A percentile compares a stretch with the other conserved stretches of the same genome.
Conservation (phyloP, 2,113 vertebrate species). For the Aspiorhynchus laticeps region DNA sequence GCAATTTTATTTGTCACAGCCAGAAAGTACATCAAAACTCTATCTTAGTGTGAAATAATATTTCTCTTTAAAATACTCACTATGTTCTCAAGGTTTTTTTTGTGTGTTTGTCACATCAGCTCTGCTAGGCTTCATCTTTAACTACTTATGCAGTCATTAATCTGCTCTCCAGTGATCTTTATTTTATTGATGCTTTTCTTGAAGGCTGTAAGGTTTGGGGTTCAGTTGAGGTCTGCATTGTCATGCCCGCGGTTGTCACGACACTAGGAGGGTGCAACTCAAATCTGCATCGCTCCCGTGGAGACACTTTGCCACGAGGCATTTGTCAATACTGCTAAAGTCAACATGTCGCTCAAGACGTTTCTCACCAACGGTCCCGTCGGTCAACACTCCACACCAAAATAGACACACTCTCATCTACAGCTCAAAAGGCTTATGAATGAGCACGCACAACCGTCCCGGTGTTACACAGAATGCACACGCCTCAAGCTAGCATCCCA, state of each 20-base stretch:
- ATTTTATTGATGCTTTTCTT: background rate
- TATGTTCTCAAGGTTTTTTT: background rate
- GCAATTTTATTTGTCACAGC: background rate
- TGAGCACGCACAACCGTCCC: background rate
- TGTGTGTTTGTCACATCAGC: background rate
- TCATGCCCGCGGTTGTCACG: constrained; percentile 37
- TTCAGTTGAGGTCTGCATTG: constrained; percentile 34
- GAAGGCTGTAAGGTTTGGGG: background rate
- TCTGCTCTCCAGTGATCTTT: background rate
- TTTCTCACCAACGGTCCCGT: background rate
- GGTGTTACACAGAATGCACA: constrained; percentile 9
- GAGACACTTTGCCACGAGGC: constrained; percentile 42
- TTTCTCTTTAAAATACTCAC: background rate
- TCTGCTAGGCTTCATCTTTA: background rate
- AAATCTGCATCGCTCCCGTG: constrained; percentile 24
- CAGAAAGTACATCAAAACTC: background rate
- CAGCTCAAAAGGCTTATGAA: constrained; percentile 19
- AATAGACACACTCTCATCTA: constrained; percentile 19
- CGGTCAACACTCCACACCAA: constrained; percentile 21
- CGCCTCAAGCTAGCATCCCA: constrained; percentile 2
- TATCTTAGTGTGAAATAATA: background rate
- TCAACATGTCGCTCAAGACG: constrained; percentile 54
- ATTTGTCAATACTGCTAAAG: constrained; percentile 60
- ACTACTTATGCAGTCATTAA: background rate
- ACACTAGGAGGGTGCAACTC: constrained; percentile 22